Evolutionary conservation across 2,888 invertebrate genomes (phyloP).

Genomic region (Cheilosia scutellata): DNA sequence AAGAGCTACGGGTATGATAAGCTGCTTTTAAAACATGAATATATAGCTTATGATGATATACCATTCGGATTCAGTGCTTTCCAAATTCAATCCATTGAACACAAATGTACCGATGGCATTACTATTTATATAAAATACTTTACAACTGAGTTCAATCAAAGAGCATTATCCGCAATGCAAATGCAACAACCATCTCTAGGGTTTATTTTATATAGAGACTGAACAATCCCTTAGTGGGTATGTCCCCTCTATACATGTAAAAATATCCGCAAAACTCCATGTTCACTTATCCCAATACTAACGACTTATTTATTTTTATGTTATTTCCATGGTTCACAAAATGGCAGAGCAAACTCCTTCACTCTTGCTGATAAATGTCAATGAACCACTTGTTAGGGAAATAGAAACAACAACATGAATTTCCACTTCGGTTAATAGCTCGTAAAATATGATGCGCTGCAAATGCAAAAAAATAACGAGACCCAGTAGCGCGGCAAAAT

Average conservation of each 20-base stretch:
- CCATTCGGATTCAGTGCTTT: too few relatives aligned
- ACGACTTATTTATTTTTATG: conserved; percentile 26
- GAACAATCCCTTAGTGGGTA: neutral
- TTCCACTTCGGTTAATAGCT: conserved; percentile 71
- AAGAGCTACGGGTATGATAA: too few relatives aligned
- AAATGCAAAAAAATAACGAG: conserved; percentile 25
- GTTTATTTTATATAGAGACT: neutral
- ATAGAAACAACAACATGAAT: conserved; percentile 48
- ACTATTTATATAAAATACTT: neutral
- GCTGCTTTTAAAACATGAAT: too few relatives aligned
- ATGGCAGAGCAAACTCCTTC: neutral
- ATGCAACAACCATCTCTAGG: neutral
- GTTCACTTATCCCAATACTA: neutral
- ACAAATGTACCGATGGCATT: too few relatives aligned
- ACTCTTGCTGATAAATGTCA: conserved; percentile 61
- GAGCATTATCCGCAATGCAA: neutral
- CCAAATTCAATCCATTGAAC: too few relatives aligned
- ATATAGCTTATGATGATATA: too few relatives aligned
- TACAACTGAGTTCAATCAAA: neutral
- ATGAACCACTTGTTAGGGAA: conserved; percentile 67
- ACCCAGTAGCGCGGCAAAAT: conserved; percentile 37
- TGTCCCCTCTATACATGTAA: neutral
- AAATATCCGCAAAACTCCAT: neutral
- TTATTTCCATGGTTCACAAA: conserved; percentile 9
- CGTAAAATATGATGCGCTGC: conserved; percentile 67